A percentile compares a stretch with the other conserved stretches of the same genome.
phyloP scores from a whole-genome alignment of 2,113 vertebrate species.

The Amphiprion ocellaris region DNA sequence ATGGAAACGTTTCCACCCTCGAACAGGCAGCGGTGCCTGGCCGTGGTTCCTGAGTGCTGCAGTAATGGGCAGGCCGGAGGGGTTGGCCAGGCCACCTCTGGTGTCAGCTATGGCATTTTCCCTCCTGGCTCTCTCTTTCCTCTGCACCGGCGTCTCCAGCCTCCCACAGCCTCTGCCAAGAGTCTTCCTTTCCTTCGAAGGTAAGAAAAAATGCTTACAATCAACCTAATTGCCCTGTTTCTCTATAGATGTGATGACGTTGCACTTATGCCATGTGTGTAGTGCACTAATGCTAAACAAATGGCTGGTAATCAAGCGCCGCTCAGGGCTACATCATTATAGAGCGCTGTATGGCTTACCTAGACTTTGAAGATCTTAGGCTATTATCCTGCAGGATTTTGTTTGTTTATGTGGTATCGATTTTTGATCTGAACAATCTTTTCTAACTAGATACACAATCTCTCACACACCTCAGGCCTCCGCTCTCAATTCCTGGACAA shows the following conservation, averaged over 20 bases:
- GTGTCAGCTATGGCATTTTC: constrained; percentile 35
- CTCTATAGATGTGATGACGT: constrained; percentile 2
- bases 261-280: constrained; percentile 20
- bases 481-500: not conserved
- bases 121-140: constrained; percentile 67
- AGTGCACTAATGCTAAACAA: constrained; percentile 50
- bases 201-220: constrained; percentile 64
- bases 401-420: not conserved
- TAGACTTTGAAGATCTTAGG: not conserved
- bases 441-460: not conserved
- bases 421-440: not conserved
- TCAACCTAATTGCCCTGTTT: constrained; percentile 8
- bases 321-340: not conserved
- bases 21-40: constrained; percentile 48
- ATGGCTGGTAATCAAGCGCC: constrained; percentile 19
- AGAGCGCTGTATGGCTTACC: not conserved
- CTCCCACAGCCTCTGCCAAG: constrained; percentile 79
- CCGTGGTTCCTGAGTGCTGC: constrained; percentile 46
- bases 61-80: constrained; percentile 73
- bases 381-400: not conserved
- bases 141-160: constrained; percentile 62
- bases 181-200: constrained; percentile 84
- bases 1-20: not conserved
- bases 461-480: not conserved
- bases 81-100: constrained; percentile 60